phyloP scores from a whole-genome alignment of 2,797 vertebrate genomes.

The Phoeniculus purpureus region DNA sequence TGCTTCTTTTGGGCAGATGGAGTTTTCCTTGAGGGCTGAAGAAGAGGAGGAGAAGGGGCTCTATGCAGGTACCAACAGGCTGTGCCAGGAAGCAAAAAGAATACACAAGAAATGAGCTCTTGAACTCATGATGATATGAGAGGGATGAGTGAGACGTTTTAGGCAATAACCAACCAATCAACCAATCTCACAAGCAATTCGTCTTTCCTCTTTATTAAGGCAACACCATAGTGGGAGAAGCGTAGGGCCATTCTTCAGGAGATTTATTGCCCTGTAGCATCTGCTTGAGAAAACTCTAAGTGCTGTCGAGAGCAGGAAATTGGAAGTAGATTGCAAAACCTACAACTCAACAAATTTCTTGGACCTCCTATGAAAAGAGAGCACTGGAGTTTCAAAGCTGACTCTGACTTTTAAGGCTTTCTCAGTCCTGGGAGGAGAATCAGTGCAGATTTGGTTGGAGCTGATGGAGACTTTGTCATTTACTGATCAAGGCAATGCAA shows the following conservation, averaged over 20 bases:
- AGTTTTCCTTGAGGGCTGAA: constrained; percentile 41
- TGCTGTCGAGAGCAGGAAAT: constrained; percentile 58
- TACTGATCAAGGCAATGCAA: not conserved
- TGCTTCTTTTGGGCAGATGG: constrained; percentile 3
- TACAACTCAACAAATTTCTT: constrained; percentile 26
- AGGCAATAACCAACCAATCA: constrained; percentile 46
- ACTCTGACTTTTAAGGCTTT: not conserved
- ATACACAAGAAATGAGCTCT: constrained; percentile 28
- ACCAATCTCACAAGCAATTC: constrained; percentile 33
- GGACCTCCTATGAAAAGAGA: not conserved
- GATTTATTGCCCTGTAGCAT: constrained; percentile 59
- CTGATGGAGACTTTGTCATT: not conserved
- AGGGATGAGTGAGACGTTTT: constrained; percentile 44
- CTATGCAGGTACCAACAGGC: not conserved
- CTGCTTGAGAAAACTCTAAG: constrained; percentile 35
- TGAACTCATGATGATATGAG: constrained; percentile 30
- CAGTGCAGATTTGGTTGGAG: not conserved
- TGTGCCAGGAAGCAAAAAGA: not conserved
- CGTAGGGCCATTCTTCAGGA: constrained; percentile 41
- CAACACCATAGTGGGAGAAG: constrained; percentile 31
- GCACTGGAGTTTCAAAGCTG: not conserved
- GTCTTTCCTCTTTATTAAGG: constrained; percentile 52
- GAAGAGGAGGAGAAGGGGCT: constrained; percentile 24
- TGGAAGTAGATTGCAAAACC: constrained; percentile 34
- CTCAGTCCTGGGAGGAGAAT: not conserved